phyloP scores from a whole-genome alignment of 2,113 vertebrate species.

The Istiophorus platypterus region DNA sequence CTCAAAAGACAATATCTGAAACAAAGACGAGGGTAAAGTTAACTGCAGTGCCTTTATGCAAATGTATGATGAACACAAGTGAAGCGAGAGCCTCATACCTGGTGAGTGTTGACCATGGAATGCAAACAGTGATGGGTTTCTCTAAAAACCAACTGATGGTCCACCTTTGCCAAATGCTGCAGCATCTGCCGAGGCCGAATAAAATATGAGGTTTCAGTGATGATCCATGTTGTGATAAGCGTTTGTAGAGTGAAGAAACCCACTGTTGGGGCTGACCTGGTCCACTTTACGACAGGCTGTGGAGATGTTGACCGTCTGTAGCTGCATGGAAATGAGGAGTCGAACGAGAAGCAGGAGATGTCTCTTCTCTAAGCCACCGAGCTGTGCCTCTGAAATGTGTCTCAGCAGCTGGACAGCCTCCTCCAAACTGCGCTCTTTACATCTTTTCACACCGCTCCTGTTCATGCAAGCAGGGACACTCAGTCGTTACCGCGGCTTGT shows the following conservation, averaged over 20 bases:
- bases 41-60: background rate
- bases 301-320: constrained; percentile 83
- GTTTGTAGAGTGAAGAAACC: background rate
- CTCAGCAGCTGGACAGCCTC: constrained; percentile 84
- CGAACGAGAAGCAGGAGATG: constrained; percentile 78
- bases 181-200: constrained; percentile 82
- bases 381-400: constrained; percentile 61
- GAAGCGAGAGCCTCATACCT: constrained; percentile 63
- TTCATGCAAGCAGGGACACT: background rate
- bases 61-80: background rate
- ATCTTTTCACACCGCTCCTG: constrained; percentile 85
- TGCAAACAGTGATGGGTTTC: constrained; percentile 73
- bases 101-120: constrained; percentile 59
- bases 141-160: constrained; percentile 72
- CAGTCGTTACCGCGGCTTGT: background rate
- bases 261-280: constrained; percentile 78
- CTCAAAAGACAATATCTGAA: constrained; percentile 76
- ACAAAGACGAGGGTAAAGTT: constrained; percentile 20
- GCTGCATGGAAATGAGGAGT: constrained; percentile 86
- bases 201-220: background rate
- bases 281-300: constrained; percentile 89
- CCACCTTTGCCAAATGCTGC: constrained; percentile 73
- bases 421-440: constrained; percentile 86
- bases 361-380: constrained; percentile 60
- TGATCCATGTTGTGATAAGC: background rate